Base-by-base conservation (phyloP, 2,888 invertebrate species). In the Eupeodes luniger region DNA sequence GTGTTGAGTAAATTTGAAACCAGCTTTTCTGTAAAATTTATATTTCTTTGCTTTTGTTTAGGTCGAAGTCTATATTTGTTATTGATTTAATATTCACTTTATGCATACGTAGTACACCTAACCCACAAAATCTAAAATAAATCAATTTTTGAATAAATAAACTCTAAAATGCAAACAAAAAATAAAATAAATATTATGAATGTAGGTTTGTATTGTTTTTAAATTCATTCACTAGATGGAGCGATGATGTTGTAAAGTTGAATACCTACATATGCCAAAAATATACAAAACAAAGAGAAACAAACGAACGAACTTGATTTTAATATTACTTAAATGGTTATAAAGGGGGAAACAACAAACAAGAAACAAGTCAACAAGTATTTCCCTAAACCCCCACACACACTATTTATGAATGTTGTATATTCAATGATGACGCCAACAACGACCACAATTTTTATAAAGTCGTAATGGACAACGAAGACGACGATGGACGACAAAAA, bases 331-430 rank as follows among this genome's bases (percentile, higher is more conserved):
- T 49, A 88, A 81, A 84, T 87, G 87, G 87, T 75, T 62, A 80
- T 81, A 69, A 84, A 69, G 80, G 81, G 81, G 78, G 40, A 40
- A 40, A 85, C 85, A 85, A 74, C 78, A 27, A 27, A 27, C 27
- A 27, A 27, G 27, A 27, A 27, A 27, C 27, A 59, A 81, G 75
- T 88, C 85, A 88, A 81, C 85, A 88, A 88, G 85, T 88, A 81
- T 57, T 81, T 81, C 81, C 81, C 47, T 47, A 72, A 27, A 72
- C 57, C 72, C 85, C 84, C 83, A 84, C 80, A 81, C 11, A 40
- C 9, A 7, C 9, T 40, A 40, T 40, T 40, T 40, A 40, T 40
- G 40, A n/a, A 7, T 67, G 67, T 69, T n/a, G 10, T n/a, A 19
- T 53, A 44, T 49, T 49, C 66, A 55, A 70, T n/a, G 7, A 40